phyloP scores from a whole-genome alignment of 2,888 invertebrate species.

The Imbricaverruca yamaguchii region DNA sequence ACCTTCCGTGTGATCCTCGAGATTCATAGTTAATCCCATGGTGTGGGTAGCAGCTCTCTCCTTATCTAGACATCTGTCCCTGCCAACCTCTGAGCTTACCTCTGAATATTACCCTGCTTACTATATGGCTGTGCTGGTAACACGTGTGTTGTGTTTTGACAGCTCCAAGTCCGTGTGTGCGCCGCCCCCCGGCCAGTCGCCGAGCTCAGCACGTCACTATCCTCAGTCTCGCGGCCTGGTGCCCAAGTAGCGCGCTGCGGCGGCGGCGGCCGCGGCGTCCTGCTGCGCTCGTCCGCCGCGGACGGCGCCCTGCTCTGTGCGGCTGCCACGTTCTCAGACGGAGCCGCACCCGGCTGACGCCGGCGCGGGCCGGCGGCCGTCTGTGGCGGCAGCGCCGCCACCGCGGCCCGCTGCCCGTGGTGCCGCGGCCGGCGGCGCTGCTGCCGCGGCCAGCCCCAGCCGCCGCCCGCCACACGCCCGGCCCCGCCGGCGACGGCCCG shows the following conservation, averaged over 20 bases:
- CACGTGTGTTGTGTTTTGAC: background rate
- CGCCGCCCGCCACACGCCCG: background rate
- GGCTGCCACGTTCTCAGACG: background rate
- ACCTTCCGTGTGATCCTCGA: too few species aligned
- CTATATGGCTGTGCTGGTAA: background rate
- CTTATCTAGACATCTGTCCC: background rate
- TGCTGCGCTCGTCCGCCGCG: background rate
- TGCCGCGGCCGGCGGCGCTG: background rate
- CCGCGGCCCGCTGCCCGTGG: background rate
- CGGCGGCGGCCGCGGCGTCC: background rate
- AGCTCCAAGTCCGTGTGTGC: background rate
- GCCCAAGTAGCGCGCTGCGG: conserved; percentile 22
- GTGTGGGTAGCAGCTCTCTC: too few species aligned
- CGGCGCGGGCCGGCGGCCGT: background rate
- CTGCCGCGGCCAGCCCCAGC: background rate
- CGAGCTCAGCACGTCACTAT: conserved; percentile 21
- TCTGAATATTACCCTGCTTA: too few species aligned
- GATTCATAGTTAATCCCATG: too few species aligned
- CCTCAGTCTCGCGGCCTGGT: conserved; percentile 26
- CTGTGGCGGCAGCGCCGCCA: background rate
- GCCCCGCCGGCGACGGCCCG: background rate
- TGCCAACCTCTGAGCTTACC: background rate
- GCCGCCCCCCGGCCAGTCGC: conserved; percentile 26
- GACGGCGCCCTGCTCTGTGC: background rate
- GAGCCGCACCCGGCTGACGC: background rate